Evolutionary conservation across 2,113 vertebrate genomes (phyloP), one percentile per base, ranked within the genome.

Genomic region (Galemys pyrenaicus): DNA sequence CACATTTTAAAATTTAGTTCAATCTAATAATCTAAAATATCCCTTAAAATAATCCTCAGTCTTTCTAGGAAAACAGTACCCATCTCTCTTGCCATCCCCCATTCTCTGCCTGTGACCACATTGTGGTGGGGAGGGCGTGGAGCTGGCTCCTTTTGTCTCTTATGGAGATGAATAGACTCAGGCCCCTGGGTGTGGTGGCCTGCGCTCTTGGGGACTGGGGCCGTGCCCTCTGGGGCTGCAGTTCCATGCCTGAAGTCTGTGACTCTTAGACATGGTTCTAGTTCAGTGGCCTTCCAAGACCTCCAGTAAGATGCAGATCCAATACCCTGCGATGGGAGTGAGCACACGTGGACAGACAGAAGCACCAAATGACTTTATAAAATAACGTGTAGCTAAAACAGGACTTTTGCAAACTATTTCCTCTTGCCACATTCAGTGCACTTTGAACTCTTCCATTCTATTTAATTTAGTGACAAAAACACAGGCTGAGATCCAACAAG

Each of bases 61-160:
- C 73, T 87, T 60, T 46, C 58, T 62, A 5, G 26, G 58, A 68
- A 74, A 41, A 65, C 10, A 60, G 2, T 37, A 28, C 3, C 28
- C 24, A 7, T 1, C 60, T 58, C n/a, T 62, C 26, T 0, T 17
- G 49, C 26, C 2, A 4, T 39, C 12, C 35, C 12, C 0, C 1
- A 22, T 49, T 70, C 73, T 83, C 62, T 26, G 70, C 65, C 86
- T 16, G 2, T 54, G 64, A 22, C 54, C 19, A 15, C 32, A 49
- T 37, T 7, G 20, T 28, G 2, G 26, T n/a, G 75, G 37, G n/a
- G 44, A 22, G n/a, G 5, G 37, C 11, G 24, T n/a, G 3, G 0
- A 6, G 4, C 6, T 28, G 2, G 1, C n/a, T 9, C 16, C 46
- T 58, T 41, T 49, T 9, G 11, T 37, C 73, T 28, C 60, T 71